Evolutionary conservation across 2,797 vertebrate genomes (phyloP), one percentile per base, ranked within the genome.

Genomic region (Geotrypetes seraphini): DNA sequence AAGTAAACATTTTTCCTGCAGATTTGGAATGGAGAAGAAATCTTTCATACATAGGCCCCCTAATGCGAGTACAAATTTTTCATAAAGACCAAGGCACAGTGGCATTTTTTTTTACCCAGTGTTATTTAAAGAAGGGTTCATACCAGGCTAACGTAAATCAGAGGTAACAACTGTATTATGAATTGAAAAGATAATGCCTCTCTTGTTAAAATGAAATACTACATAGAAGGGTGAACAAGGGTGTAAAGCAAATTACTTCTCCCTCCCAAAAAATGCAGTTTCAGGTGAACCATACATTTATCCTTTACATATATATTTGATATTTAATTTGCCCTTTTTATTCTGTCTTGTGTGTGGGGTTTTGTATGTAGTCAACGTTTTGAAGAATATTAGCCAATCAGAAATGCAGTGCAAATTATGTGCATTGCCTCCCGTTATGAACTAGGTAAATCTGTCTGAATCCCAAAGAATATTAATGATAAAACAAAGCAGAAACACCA

Each of bases 131-230:
- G 39, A n/a, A 35, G 22, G 33, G 19, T 27, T n/a, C 27, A 14
- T 47, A 36, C 31, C 33, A 37, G 1, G 18, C 0, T 1, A 23
- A 11, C 7, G 27, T 33, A 39, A 10, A 27, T 39, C 14, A 30
- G 16, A 15, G 29, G 23, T 49, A 63, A 35, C 27, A 19, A 46
- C 31, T 5, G 17, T 33, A 38, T n/a, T 18, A 25, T n/a, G 45
- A 25, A 21, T 26, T 43, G 32, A 50, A 10, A 17, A 39, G 50
- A 28, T 71, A 63, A 62, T 66, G 59, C 66, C 71, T 78, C 69
- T 57, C 42, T 32, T 45, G n/a, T 19, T 29, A 49, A 60, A 39
- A 35, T 45, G 48, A 24, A 24, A 26, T 26, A 3, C 16, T 47
- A 39, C 31, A 28, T 20, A 21, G 31, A 39, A 47, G 47, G 15